Conservation (phyloP, 2,888 invertebrate species). For the Andricus curvator region DNA sequence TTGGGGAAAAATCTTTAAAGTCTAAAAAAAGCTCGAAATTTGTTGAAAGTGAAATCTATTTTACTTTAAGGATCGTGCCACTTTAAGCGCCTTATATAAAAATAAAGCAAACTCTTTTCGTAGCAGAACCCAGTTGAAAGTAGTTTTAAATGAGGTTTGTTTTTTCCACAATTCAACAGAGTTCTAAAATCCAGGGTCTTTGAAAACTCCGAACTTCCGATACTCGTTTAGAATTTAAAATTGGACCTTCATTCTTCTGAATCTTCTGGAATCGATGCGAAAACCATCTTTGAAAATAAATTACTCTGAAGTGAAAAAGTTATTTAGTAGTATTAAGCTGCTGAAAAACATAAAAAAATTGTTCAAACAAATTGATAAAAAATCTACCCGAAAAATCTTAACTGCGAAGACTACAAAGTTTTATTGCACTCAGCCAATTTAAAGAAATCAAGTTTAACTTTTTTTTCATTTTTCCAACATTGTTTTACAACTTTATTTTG, state of each 20-base stretch:
- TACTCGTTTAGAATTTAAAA: constrained; percentile 28
- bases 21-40: too few relatives aligned
- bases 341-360: too few relatives aligned
- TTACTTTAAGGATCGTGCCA: constrained; percentile 19
- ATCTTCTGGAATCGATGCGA: neutral
- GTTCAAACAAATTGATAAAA: too few relatives aligned
- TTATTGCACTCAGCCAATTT: neutral
- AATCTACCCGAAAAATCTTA: too few relatives aligned
- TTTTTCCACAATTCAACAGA: constrained; percentile 30
- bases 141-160: constrained; percentile 38
- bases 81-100: constrained; percentile 32
- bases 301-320: too few relatives aligned
- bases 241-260: constrained; percentile 8
- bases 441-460: neutral
- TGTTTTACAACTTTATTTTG: too few relatives aligned
- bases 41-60: neutral
- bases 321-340: too few relatives aligned
- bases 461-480: neutral
- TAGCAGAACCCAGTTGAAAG: neutral
- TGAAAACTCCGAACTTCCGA: constrained; percentile 18
- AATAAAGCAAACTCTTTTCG: constrained; percentile 16
- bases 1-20: too few relatives aligned
- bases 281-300: neutral
- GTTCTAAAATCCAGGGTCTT: constrained; percentile 19
- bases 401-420: neutral